Base-by-base conservation (phyloP, 2,888 invertebrate genomes). In the Cepaea hortensis region DNA sequence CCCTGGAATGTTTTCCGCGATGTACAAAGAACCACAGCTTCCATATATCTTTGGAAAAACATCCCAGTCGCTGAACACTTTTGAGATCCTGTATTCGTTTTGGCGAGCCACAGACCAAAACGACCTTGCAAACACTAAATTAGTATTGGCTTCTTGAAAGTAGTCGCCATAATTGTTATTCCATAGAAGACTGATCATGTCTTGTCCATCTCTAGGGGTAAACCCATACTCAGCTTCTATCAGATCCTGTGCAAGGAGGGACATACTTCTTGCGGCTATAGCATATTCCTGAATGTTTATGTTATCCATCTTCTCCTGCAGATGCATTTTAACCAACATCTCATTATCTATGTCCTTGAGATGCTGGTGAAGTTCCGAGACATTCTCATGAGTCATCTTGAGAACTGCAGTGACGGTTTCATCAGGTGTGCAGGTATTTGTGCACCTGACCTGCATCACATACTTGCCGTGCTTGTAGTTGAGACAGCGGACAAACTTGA, bases 21-120 rank as follows among this genome's bases (percentile, higher is more conserved):
- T 96, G 93, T 96, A 96, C 91, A 96, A 95, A 4, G 95, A 95
- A 0, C 96, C 96, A 93, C 96, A 96, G 0, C 96, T 96, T 9
- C 96, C 96, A 79, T 96, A 94, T 61, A 96, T 93, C 90, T 96
- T 96, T 1, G 97, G 96, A 91, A 96, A 96, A 81, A 96, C 95
- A 89, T 96, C 96, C 90, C 95, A 95, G 88, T 96, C 95, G 68
- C 95, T 95, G 93, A 96, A 96, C 81, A 96, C 93, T 77, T 95
- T 95, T 68, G 96, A 95, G 81, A 96, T 94, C 4, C 96, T 92
- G 93, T 96, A 97, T 93, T 97, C 97, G 92, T 96, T 96, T 91
- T 96, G 96, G 91, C 96, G 96, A 1, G 96, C 91, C 50, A 97
- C 94, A 73, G 95, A 94, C 96, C 96, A 96, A 7, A 96, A 93